Conservation (phyloP, 2,888 invertebrate genomes). For the Zygaena filipendulae region DNA sequence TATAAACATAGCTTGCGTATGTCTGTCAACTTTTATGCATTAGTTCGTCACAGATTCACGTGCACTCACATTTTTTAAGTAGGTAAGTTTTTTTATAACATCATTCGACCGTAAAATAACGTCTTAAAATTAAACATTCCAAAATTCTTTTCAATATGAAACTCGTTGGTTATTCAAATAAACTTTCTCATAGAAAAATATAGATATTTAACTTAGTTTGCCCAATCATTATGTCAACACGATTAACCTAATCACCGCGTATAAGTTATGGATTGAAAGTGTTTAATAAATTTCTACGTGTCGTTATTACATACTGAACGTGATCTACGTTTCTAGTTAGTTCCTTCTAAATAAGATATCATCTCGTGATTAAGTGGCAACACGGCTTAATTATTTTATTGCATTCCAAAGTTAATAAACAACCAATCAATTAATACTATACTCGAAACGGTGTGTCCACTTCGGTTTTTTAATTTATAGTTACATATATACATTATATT, state of each 20-base stretch:
- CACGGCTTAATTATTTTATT: conserved; percentile 55
- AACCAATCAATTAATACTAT: conserved; percentile 34
- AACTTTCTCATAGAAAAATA: too few species aligned
- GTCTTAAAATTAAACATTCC: too few species aligned
- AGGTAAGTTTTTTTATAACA: too few species aligned
- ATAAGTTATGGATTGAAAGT: conserved; percentile 60
- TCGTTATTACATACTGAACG: conserved; percentile 60
- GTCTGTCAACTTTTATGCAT: conserved; percentile 41
- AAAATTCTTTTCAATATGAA: too few species aligned
- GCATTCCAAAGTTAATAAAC: conserved; percentile 51
- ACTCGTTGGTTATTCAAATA: too few species aligned
- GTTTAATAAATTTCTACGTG: conserved; percentile 57
- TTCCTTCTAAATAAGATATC: conserved; percentile 61
- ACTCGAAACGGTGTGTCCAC: too few species aligned
- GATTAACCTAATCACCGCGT: conserved; percentile 49
- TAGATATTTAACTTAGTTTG: conserved; percentile 46
- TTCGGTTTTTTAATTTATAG: too few species aligned
- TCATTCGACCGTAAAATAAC: too few species aligned
- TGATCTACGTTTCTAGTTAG: conserved; percentile 64
- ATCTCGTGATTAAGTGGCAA: conserved; percentile 48
- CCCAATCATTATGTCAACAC: conserved; percentile 58
- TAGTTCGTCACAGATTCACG: conserved; percentile 22
- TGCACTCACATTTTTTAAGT: conserved; percentile 13
- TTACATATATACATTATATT: too few species aligned
- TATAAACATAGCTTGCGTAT: too few species aligned